A percentile compares a stretch with the other conserved stretches of the same genome.
phyloP scores from a whole-genome alignment of 2,113 vertebrate genomes.

The Myrmecobius fasciatus region DNA sequence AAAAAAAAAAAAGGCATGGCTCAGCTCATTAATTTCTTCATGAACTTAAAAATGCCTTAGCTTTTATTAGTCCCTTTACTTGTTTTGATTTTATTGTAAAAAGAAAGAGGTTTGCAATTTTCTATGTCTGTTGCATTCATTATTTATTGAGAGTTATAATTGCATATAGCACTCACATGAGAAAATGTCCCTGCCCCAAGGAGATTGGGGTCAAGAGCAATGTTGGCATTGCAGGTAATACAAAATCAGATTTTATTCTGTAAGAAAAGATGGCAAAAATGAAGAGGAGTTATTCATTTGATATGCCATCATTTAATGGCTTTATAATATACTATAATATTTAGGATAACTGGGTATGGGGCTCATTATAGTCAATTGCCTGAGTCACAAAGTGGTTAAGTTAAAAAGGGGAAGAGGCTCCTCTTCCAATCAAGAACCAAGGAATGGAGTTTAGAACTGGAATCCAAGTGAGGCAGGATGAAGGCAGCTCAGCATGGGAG shows the following conservation, averaged over 20 bases:
- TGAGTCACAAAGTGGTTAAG: background rate
- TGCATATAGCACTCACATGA: background rate
- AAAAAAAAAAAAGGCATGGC: background rate
- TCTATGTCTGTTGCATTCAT: background rate
- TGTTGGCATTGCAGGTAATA: slow-evolving; percentile 28
- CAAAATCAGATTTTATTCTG: slow-evolving; percentile 21
- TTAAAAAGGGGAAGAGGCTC: background rate
- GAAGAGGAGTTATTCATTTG: background rate
- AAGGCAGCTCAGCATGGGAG: background rate
- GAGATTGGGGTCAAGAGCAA: slow-evolving; percentile 39
- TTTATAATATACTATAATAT: background rate
- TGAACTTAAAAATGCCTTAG: background rate
- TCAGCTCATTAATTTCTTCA: background rate
- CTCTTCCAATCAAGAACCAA: background rate
- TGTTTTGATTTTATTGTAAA: slow-evolving; percentile 25
- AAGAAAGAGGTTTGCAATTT: slow-evolving; percentile 6
- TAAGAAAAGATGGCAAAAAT: background rate
- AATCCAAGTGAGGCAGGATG: background rate
- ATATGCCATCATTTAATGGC: background rate
- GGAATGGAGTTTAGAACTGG: background rate
- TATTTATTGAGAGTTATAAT: slow-evolving; percentile 28
- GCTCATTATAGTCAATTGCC: background rate
- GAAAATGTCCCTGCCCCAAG: background rate
- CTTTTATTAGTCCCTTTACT: background rate
- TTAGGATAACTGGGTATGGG: background rate